Base-by-base conservation (phyloP, 2,888 invertebrate genomes). In the Tenthredo scrophulariae region DNA sequence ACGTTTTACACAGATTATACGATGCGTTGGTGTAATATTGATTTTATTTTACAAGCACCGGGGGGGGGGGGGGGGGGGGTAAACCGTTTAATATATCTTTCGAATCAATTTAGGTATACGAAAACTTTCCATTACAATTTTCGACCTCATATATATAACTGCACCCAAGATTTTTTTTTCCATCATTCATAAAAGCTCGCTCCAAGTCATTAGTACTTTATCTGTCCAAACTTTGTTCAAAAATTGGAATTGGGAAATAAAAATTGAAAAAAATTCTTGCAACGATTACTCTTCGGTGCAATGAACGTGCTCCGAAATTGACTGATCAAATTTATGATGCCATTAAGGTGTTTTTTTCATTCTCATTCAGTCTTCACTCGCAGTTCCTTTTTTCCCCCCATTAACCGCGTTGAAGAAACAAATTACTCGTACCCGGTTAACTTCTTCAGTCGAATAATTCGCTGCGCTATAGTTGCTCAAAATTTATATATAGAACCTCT, bases 1-100 rank as follows among this genome's bases (percentile, higher is more conserved):
- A 37, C 62, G 80, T 80, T 62, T 62, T 62, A 40, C 80, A 58
- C 80, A 40, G 62, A 40, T 80, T 80, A 62, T 62, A 58, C 58
- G 80, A 62, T 77, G 33, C 1, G 46, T 74, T 13, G 43, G 46
- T 29, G n/a, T 29, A 29, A 77, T 50, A 77, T 77, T 77, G 77
- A 77, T 80, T 62, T 37, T 22, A 80, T 80, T 80, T 62, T 6
- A 80, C 58, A n/a, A 40, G 15, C 5, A n/a, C 5, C 37, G 26
- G n/a, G 50, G 26, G n/a, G 50, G 26, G n/a, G 50, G 26, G n/a
- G 50, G 26, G n/a, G 50, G 26, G n/a, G 50, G 37, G 22, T 33
- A 50, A 13, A 22, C 50, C n/a, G 72, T 29, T 43, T 43, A 43
- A 74, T 74, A 22, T 74, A n/a, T 22, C 43, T 43, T 43, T 43